Base-by-base conservation (phyloP, 2,888 invertebrate species). In the Zelleria hepariella region DNA sequence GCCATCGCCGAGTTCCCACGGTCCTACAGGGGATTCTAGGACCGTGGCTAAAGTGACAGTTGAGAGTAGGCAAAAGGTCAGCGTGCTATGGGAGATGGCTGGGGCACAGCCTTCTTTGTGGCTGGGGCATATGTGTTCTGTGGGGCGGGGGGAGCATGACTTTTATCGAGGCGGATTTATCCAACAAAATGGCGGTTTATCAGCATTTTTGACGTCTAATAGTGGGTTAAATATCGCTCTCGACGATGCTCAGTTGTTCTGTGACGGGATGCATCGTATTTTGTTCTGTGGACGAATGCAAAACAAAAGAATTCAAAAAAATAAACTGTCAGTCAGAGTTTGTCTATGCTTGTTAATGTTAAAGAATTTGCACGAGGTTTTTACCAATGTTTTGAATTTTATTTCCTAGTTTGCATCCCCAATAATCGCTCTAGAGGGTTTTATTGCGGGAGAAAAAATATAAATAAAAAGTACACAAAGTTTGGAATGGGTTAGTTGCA, bases 331-430 rank as follows among this genome's bases (percentile, higher is more conserved):
- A 15, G 32, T 42, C 32, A 42, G 32, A 42, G 10, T 42, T 61
- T 60, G 61, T 61, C 61, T 62, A 61, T 63, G 65, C 59, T 60
- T 15, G 51, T 61, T 61, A 55, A 52, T 63, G 62, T 52, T 60
- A 51, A 23, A 42, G 8, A 42, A 23, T 21, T 32, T 23, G 57
- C 75, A 74, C 74, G 75, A 75, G 75, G 75, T 75, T 67, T 66
- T 68, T 70, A 66, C 64, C 66, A 57, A 62, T 73, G 70, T 73
- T 74, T 72, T 72, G 69, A 68, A 65, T 65, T 63, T 59, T 57
- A 63, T 64, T 57, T 47, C 5, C n/a, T 27, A 18, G 4, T 20
- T 55, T 53, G 15, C 15, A n/a, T 20, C 23, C 21, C 4, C 10
- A 42, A 42, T 42, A 42, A 42, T 15, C 32, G 10, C 10, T 42